These are phyloP conservation scores for Apostichopus californicus DNA, from an alignment of 35 echinoderm and acorn worm genomes.

Conservation along the genomic window DNA sequence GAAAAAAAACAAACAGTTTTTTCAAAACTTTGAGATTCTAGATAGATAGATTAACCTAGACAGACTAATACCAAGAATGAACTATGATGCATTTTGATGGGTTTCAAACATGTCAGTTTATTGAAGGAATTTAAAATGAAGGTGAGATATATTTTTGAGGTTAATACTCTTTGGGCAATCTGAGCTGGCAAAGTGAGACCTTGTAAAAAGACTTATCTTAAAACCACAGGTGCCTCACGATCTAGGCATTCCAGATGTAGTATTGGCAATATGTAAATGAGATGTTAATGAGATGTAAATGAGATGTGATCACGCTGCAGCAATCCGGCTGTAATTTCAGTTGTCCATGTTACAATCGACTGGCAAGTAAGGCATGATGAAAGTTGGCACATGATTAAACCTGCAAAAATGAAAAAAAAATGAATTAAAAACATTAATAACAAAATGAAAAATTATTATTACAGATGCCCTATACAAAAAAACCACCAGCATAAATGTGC, in stretches of 20 bases:
- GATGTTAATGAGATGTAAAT: not conserved
- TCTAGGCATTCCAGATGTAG: not conserved
- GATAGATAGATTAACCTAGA: too few species aligned
- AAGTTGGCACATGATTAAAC: slow-evolving; percentile 5
- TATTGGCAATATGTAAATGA: too few species aligned
- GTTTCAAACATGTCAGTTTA: too few species aligned
- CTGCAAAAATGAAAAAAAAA: not conserved
- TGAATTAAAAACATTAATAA: not conserved
- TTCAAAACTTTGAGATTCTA: too few species aligned
- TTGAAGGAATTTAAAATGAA: too few species aligned
- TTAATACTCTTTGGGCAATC: not conserved
- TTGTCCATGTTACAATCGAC: not conserved
- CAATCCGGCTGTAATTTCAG: slow-evolving; percentile 3
- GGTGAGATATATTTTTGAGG: too few species aligned
- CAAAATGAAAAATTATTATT: not conserved
- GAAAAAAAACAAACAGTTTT: too few species aligned
- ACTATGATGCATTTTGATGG: too few species aligned
- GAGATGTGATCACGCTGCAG: not conserved
- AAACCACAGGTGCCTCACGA: not conserved
- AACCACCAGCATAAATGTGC: too few species aligned
- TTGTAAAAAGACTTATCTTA: not conserved
- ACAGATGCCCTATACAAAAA: too few species aligned
- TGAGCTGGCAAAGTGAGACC: not conserved
- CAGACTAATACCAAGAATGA: too few species aligned
- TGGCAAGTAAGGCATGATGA: slow-evolving; percentile 36